A percentile compares a stretch with the other conserved stretches of the same genome.
Evolutionary conservation across 2,888 invertebrate genomes (phyloP).

Genomic region (Sarcophaga variegata): DNA sequence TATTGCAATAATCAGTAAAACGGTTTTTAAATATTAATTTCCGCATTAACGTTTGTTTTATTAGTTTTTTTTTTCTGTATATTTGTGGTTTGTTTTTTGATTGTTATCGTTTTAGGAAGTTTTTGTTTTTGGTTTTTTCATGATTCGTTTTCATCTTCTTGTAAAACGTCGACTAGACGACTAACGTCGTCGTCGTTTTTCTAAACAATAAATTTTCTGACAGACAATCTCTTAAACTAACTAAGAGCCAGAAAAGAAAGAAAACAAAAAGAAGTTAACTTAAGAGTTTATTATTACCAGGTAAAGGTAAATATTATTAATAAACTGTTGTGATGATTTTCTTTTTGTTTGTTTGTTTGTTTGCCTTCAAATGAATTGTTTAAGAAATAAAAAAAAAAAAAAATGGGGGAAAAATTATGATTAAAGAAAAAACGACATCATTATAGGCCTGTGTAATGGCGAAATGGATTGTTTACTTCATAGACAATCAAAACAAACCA

Average conservation of each 20-base stretch:
- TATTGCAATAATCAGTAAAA: constrained; percentile 36
- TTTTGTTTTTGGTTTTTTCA: constrained; percentile 20
- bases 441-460: constrained; percentile 51
- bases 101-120: constrained; percentile 64
- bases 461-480: constrained; percentile 63
- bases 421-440: constrained; percentile 38
- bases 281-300: not conserved
- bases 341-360: not conserved
- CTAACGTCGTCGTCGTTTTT: constrained; percentile 33
- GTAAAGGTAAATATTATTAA: constrained; percentile 49
- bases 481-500: constrained; percentile 68
- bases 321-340: constrained; percentile 45
- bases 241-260: not conserved
- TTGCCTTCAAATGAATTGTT: constrained; percentile 7
- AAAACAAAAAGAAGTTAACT: constrained; percentile 21
- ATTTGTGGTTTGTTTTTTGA: constrained; percentile 39
- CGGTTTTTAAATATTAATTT: constrained; percentile 46
- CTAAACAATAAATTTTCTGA: constrained; percentile 67
- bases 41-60: constrained; percentile 50
- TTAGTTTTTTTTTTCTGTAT: constrained; percentile 26
- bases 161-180: constrained; percentile 22
- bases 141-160: constrained; percentile 52
- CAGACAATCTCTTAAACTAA: constrained; percentile 57
- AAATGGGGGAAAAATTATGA: constrained; percentile 10
- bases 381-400: not conserved